These are phyloP conservation scores for Sarcophaga caerulescens DNA, from an alignment of 2,888 invertebrate species.

Conservation along the genomic window DNA sequence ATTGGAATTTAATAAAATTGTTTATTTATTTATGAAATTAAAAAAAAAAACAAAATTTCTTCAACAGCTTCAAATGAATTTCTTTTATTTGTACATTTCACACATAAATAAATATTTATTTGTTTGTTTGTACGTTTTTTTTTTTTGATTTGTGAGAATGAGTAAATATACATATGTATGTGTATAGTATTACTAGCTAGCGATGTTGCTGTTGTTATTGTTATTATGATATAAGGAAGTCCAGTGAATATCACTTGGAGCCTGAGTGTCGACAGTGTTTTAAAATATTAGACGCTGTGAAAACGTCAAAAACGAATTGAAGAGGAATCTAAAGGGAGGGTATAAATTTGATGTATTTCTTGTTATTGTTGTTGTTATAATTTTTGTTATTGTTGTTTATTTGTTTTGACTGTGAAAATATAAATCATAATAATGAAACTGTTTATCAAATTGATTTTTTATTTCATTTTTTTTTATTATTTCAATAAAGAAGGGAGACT, in stretches of 20 bases:
- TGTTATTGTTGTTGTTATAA: neutral
- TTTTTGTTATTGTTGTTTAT: conserved; percentile 2
- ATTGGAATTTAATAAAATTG: conserved; percentile 3
- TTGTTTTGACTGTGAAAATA: neutral
- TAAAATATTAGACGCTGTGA: neutral
- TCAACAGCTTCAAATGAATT: neutral
- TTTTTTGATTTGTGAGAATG: neutral
- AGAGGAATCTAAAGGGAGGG: neutral
- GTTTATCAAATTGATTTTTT: neutral
- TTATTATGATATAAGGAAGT: conserved; percentile 21
- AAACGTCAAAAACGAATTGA: neutral
- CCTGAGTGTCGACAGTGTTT: conserved; percentile 10
- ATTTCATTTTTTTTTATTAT: neutral
- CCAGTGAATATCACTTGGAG: conserved; percentile 11
- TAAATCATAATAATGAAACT: conserved; percentile 9
- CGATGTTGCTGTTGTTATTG: neutral
- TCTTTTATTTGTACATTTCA: neutral
- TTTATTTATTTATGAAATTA: conserved; percentile 32
- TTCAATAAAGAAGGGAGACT: neutral
- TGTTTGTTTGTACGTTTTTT: neutral
- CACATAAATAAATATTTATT: conserved; percentile 15
- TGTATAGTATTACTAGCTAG: no score
- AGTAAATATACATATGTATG: neutral
- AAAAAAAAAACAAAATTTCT: neutral
- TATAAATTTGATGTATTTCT: neutral